Evolutionary conservation across 2,888 invertebrate genomes (phyloP).

Genomic region (Drosophila borborema): DNA sequence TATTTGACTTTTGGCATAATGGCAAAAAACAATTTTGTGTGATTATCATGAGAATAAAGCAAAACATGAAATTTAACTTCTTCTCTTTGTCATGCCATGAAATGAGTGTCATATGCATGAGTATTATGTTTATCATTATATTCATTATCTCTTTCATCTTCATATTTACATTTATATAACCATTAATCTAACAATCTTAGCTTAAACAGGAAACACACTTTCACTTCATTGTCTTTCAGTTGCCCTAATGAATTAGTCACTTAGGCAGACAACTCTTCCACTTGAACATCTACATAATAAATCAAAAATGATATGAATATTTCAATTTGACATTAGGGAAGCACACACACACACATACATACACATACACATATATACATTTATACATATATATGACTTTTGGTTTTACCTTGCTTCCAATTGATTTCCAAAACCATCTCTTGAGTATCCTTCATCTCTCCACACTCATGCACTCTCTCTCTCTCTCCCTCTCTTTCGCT

Average conservation of each 20-base stretch:
- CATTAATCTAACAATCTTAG: not conserved
- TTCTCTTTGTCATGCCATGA: not conserved
- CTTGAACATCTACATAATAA: not conserved
- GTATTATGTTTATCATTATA: not conserved
- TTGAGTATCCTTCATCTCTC: no score
- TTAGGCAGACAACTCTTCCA: slow-evolving; percentile 2
- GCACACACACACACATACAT: not conserved
- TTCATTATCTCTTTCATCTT: not conserved
- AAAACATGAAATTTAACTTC: not conserved
- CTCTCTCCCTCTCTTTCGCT: not conserved
- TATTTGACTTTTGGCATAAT: not conserved
- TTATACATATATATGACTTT: not conserved
- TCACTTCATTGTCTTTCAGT: not conserved
- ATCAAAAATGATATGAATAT: slow-evolving; percentile 9
- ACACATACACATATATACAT: no score
- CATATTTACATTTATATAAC: not conserved
- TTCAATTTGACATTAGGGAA: not conserved
- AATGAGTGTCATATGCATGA: not conserved
- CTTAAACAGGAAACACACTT: not conserved
- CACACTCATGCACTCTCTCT: no score
- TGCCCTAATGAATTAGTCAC: slow-evolving; percentile 3
- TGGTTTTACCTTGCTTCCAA: slow-evolving; percentile 13
- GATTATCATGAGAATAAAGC: not conserved
- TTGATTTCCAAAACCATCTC: slow-evolving; percentile 12
- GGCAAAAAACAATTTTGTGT: not conserved